These are phyloP conservation scores for Oenanthe melanoleuca DNA, from an alignment of 2,113 vertebrate genomes.

Conservation along the genomic window DNA sequence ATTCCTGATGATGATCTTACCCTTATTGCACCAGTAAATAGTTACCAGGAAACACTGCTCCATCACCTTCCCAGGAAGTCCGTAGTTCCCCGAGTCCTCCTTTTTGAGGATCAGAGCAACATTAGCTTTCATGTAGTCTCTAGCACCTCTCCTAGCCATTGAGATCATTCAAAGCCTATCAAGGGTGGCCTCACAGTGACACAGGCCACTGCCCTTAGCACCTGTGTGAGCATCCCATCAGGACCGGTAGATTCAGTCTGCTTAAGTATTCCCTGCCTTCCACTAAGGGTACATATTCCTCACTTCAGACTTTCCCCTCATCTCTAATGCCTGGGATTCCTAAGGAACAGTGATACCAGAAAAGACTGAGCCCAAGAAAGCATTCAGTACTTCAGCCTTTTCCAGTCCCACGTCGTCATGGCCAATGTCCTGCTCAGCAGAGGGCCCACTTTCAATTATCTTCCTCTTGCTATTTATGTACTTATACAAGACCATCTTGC, in stretches of 20 bases:
- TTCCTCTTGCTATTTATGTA: background rate
- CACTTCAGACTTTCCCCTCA: background rate
- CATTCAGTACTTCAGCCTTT: background rate
- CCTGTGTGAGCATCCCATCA: background rate
- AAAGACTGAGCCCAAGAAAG: background rate
- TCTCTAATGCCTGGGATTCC: background rate
- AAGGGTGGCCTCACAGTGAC: background rate
- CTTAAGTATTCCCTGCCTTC: background rate
- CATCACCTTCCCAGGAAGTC: background rate
- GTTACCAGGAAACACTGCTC: background rate
- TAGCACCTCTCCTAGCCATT: background rate
- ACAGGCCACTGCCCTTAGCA: background rate
- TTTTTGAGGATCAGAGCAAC: background rate
- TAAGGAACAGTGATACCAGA: background rate
- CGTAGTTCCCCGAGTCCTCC: background rate
- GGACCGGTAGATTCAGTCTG: accelerated
- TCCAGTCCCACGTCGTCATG: accelerated
- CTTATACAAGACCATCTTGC: background rate
- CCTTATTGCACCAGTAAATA: background rate
- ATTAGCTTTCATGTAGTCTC: background rate
- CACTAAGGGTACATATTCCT: background rate
- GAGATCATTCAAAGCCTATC: background rate
- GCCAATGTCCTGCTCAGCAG: background rate
- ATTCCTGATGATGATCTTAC: background rate
- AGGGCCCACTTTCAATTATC: background rate